Conservation (phyloP, 2,797 vertebrate species). For the Cryptoblepharus egeriae region DNA sequence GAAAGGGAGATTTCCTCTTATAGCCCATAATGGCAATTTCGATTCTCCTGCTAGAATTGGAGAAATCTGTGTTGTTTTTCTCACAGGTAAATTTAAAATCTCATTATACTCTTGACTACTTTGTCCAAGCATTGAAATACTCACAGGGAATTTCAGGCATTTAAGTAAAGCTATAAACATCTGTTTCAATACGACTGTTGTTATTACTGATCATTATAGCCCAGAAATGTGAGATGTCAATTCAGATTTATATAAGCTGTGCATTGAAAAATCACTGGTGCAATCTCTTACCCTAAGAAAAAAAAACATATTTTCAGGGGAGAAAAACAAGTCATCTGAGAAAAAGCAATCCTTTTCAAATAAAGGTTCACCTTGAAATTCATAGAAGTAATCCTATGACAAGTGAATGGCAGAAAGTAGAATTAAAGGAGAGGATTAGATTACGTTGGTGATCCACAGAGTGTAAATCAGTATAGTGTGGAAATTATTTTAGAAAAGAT, state of each 20-base stretch:
- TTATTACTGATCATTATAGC: background rate
- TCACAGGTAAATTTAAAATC: background rate
- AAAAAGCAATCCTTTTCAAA: conserved; percentile 15
- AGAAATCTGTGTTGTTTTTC: background rate
- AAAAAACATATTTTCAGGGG: no score
- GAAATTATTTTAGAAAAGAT: conserved; percentile 33
- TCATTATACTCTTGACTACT: background rate
- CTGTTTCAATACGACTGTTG: background rate
- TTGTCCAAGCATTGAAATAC: accelerated
- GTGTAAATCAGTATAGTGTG: background rate
- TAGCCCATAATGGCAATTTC: background rate
- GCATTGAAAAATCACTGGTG: background rate
- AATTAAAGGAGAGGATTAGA: conserved; percentile 57
- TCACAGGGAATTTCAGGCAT: background rate
- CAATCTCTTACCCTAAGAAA: background rate
- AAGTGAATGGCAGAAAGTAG: conserved; percentile 57
- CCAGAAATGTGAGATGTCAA: background rate
- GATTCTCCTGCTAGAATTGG: background rate
- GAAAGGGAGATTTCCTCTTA: background rate
- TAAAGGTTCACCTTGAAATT: conserved; percentile 47
- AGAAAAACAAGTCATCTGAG: background rate
- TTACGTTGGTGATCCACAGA: conserved; percentile 26
- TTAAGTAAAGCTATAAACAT: background rate
- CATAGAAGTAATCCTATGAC: conserved; percentile 44
- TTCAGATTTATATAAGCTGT: conserved; percentile 11